Conservation (phyloP, 2,113 vertebrate species). For the Rostratula benghalensis region DNA sequence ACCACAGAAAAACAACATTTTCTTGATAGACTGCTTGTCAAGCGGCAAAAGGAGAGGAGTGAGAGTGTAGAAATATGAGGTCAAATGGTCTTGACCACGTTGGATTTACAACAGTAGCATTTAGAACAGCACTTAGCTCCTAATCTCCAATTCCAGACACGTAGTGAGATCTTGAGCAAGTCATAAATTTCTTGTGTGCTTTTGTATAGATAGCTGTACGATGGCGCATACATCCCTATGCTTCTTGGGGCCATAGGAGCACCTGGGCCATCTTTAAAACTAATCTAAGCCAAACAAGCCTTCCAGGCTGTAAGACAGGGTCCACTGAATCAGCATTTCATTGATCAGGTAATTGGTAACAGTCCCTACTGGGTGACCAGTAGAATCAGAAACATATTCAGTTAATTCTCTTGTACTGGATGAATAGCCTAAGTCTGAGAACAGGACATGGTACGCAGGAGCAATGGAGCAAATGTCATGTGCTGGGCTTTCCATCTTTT, state of each 20-base stretch:
- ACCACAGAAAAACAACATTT: not conserved
- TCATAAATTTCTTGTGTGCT: not conserved
- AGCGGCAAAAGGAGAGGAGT: not conserved
- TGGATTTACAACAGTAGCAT: slow-evolving; percentile 7
- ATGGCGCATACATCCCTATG: not conserved
- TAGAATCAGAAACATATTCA: not conserved
- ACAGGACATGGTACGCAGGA: not conserved
- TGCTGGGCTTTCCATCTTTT: not conserved
- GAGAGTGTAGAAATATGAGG: not conserved
- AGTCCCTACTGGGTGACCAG: not conserved
- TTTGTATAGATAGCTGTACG: not conserved
- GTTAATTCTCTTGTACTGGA: not conserved
- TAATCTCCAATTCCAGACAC: not conserved
- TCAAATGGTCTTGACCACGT: not conserved
- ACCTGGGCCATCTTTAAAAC: not conserved
- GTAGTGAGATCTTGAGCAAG: not conserved
- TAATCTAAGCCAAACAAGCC: not conserved
- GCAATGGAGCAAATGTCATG: not conserved
- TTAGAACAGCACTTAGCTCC: not conserved
- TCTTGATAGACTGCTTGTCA: not conserved
- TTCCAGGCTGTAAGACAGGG: not conserved
- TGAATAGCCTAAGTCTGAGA: not conserved
- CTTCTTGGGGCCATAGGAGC: not conserved
- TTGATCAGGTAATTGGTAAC: not conserved
- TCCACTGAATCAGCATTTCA: not conserved